Conservation (phyloP, 1,140 invertebrate species). For the Nomia melanderi region DNA sequence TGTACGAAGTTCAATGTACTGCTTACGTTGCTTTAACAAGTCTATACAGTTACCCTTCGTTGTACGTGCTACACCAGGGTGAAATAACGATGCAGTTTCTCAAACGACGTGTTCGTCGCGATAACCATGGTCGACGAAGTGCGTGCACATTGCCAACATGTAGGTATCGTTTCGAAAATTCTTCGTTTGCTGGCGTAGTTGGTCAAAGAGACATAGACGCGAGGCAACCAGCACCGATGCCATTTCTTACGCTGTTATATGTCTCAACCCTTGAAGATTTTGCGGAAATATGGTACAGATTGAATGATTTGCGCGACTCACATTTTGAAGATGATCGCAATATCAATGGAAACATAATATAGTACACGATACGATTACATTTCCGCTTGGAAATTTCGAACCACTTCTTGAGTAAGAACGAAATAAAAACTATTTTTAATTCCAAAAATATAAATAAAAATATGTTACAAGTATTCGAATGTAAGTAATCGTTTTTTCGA, state of each 20-base stretch:
- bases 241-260: constrained; percentile 7
- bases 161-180: constrained; percentile 31
- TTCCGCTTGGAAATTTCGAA: no score
- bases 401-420: no score
- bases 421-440: no score
- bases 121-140: constrained; percentile 22
- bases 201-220: constrained; percentile 10
- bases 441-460: no score
- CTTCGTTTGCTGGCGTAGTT: constrained; percentile 2
- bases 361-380: no score
- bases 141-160: constrained; percentile 43
- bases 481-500: no score
- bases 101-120: constrained; percentile 21
- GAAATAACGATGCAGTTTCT: constrained; percentile 27
- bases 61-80: constrained; percentile 12
- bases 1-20: constrained; percentile 32
- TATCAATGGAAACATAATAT: no score
- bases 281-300: neutral
- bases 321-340: no score
- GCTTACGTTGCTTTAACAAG: constrained; percentile 19
- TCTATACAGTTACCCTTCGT: constrained; percentile 25
- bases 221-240: neutral
- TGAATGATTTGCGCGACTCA: no score
- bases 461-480: no score
- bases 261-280: constrained; percentile 8